Evolutionary conservation across 2,113 vertebrate species (phyloP), one percentile per base, ranked within the genome.

Genomic region (Dipodomys spectabilis): DNA sequence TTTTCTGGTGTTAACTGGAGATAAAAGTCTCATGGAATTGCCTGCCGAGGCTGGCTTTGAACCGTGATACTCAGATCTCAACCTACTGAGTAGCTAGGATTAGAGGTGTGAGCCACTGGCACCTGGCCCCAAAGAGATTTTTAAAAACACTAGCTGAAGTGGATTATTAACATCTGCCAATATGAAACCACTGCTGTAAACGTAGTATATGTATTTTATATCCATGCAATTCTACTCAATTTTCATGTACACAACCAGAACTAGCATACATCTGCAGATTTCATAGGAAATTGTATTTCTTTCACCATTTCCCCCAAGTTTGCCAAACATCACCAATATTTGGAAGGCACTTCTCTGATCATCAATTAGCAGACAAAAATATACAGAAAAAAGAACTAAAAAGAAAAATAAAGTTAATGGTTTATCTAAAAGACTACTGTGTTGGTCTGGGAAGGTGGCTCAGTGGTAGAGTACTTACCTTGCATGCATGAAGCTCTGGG

Each of bases 241-340:
- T 92, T 64, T 77, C 53, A 57, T 20, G 18, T 22, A 65, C 65
- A 80, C 16, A 79, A 19, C 5, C 85, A 95, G 22, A 88, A 81
- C 79, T 91, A 82, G 28, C 30, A 75, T 18, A 91, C 35, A 53
- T 53, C 16, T 77, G n/a, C n/a, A 96, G 67, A 86, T 18, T 49
- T 62, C 23, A 60, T 22, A 22, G 28, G 8, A 64, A 71, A 69
- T 79, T 87, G 35, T 18, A 57, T 9, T 73, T 83, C 60, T 86
- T 83, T 45, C 45, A 91, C n/a, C 32, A 27, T 86, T 85, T 81
- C 39, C 27, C 7, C 25, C 64, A 49, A 45, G 64, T 90, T 20
- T 53, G 10, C 75, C 74, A 44, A 89, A 53, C 74, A 89, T 0
- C 74, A 57, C 64, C 30, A 68, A 57, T 87, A 78, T 20, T 65